Base-by-base conservation (phyloP, 2,797 vertebrate genomes). In the Mastacembelus armatus region DNA sequence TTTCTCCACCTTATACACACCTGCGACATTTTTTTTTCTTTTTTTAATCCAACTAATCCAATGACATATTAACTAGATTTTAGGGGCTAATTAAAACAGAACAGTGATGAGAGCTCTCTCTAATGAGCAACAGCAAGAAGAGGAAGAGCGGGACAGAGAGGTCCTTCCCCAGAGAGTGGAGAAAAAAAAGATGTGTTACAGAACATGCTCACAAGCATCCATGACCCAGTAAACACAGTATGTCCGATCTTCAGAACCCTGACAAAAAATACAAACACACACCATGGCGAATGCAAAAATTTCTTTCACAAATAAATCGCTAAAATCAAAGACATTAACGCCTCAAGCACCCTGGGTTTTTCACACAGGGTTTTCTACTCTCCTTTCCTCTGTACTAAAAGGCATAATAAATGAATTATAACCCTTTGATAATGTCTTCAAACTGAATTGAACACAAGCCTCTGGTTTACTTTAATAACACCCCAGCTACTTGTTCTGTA, bases 391-490 rank as follows among this genome's bases (percentile, higher is more conserved):
- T 19, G 38, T 60, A 66, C 62, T 33, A 71, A 77, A 82, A 72
- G 54, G 66, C 71, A 65, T 74, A 66, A 72, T 82, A 79, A 88
- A 89, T 88, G 19, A 85, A 69, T 80, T 39, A 83, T 51, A 72
- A 59, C 42, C 49, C 78, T 81, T 83, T 74, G 70, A 90, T 84
- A 79, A 60, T 29, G 12, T 68, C 85, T 87, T 86, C 83, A 87
- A 87, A 88, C 73, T 59, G 67, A 87, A 90, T 90, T 68, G 50
- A 77, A 70, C 52, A 56, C 59, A 58, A 67, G 74, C 57, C 52
- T 59, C 50, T 68, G 49, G 62, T 80, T 86, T 43, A 54, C 55
- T 79, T 80, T 66, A 73, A 70, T 71, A 87, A 80, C 36, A 63
- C 38, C 57, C 40, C 38, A 35, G 51, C 71, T 74, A 61, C 72